These are phyloP conservation scores for Falco naumanni DNA, from an alignment of 2,797 vertebrate species.

Conservation along the genomic window DNA sequence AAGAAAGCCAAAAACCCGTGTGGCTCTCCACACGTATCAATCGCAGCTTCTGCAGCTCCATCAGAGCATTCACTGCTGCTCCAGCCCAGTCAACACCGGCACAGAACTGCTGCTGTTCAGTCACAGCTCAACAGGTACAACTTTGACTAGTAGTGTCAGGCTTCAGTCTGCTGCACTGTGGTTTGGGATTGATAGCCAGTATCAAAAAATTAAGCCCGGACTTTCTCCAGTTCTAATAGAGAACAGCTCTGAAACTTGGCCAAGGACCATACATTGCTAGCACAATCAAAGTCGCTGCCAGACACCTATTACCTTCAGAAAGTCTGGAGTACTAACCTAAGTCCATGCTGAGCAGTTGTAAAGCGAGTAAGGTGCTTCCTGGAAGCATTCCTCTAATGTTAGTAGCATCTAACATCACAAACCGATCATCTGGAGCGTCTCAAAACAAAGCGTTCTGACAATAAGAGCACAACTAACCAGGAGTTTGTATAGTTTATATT, in stretches of 20 bases:
- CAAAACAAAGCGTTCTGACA: neutral
- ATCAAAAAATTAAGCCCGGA: neutral
- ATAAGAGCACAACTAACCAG: neutral
- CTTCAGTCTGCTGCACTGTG: neutral
- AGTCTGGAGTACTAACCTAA: neutral
- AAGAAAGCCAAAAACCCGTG: neutral
- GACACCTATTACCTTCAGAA: neutral
- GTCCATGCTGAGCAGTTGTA: neutral
- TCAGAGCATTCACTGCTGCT: neutral
- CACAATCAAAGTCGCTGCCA: neutral
- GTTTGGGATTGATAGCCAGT: neutral
- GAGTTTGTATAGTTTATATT: neutral
- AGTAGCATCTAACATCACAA: neutral
- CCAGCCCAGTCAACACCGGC: neutral
- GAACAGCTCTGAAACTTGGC: neutral
- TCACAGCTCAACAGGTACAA: neutral
- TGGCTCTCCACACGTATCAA: accelerated
- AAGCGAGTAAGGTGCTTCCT: neutral
- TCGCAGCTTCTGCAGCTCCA: accelerated
- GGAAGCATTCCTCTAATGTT: neutral
- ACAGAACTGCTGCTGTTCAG: neutral
- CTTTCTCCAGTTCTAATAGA: neutral
- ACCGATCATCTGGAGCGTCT: neutral
- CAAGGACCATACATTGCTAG: neutral
- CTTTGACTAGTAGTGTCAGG: neutral